Evolutionary conservation across 2,888 invertebrate genomes (phyloP).

Genomic region (Malthinus flaveolus): DNA sequence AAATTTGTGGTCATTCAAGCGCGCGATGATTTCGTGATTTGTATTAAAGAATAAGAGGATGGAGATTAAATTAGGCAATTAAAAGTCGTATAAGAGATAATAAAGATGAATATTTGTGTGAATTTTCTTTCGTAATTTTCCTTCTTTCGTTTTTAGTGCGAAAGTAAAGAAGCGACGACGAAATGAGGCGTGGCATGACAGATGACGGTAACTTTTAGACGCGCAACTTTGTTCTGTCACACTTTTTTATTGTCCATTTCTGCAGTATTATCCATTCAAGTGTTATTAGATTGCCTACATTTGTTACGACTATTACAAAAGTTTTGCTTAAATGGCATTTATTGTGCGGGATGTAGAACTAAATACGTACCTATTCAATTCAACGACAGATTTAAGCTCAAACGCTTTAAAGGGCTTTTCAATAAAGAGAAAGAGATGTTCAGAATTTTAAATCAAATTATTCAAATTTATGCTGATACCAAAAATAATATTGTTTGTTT

Average conservation of each 20-base stretch:
- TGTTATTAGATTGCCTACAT: slow-evolving; percentile 32
- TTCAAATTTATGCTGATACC: too few relatives aligned
- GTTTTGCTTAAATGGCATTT: slow-evolving; percentile 15
- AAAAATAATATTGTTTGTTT: too few relatives aligned
- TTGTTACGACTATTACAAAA: slow-evolving; percentile 22
- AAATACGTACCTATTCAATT: too few relatives aligned
- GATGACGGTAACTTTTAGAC: slow-evolving; percentile 45
- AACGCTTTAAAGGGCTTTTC: too few relatives aligned
- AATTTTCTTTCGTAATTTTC: slow-evolving; percentile 36
- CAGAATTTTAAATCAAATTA: too few relatives aligned
- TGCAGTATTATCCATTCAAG: slow-evolving; percentile 42
- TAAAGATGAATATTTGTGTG: slow-evolving; percentile 49
- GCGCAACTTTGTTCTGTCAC: slow-evolving; percentile 46
- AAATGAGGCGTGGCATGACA: slow-evolving; percentile 50
- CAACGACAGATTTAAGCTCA: too few relatives aligned
- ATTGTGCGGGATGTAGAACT: background rate
- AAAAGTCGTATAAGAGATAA: slow-evolving; percentile 46
- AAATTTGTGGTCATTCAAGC: slow-evolving; percentile 26
- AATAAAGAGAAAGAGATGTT: too few relatives aligned
- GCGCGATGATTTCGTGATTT: slow-evolving; percentile 47
- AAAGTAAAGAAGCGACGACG: slow-evolving; percentile 45
- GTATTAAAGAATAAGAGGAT: slow-evolving; percentile 26
- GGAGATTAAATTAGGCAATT: slow-evolving; percentile 47
- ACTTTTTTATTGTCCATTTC: slow-evolving; percentile 45
- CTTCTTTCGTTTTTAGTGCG: slow-evolving; percentile 36